Conservation (phyloP, 1,140 invertebrate genomes). For the Dufourea novaeangliae region DNA sequence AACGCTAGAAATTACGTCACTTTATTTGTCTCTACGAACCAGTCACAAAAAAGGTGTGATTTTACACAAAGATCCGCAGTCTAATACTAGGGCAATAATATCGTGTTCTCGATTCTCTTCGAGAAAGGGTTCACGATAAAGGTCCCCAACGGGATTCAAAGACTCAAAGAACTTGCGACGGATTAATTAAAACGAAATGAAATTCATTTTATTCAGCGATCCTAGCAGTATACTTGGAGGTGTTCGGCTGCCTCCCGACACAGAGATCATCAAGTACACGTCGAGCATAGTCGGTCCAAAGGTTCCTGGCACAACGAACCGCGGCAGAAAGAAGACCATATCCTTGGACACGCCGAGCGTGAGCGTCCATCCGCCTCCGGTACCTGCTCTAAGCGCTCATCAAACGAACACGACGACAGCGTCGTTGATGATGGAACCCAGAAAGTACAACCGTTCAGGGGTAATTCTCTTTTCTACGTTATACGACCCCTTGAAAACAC, state of each 20-base stretch:
- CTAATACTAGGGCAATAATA: too few species aligned
- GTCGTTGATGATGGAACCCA: conserved; percentile 75
- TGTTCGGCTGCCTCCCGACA: conserved; percentile 91
- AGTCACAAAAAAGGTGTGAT: too few species aligned
- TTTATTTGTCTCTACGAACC: too few species aligned
- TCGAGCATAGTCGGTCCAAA: conserved; percentile 92
- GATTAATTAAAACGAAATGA: not conserved
- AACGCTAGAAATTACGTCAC: too few species aligned
- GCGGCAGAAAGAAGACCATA: conserved; percentile 92
- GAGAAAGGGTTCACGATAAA: not conserved
- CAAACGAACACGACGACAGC: conserved; percentile 74
- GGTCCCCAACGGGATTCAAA: not conserved
- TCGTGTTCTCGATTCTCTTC: too few species aligned
- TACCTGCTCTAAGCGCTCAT: conserved; percentile 74
- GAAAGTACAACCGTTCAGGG: conserved; percentile 77
- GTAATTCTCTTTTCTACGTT: conserved; percentile 47
- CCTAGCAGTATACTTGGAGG: conserved; percentile 89
- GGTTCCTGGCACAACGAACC: conserved; percentile 90
- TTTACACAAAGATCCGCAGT: too few species aligned
- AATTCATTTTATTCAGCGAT: conserved; percentile 82
- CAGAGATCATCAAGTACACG: conserved; percentile 94
- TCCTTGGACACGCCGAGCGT: conserved; percentile 91
- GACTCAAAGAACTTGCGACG: not conserved
- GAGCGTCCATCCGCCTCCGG: conserved; percentile 82
- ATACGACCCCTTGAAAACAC: not conserved